Evolutionary conservation across 2,113 vertebrate species (phyloP), one percentile per base, ranked within the genome.

Genomic region (Blennius ocellaris): DNA sequence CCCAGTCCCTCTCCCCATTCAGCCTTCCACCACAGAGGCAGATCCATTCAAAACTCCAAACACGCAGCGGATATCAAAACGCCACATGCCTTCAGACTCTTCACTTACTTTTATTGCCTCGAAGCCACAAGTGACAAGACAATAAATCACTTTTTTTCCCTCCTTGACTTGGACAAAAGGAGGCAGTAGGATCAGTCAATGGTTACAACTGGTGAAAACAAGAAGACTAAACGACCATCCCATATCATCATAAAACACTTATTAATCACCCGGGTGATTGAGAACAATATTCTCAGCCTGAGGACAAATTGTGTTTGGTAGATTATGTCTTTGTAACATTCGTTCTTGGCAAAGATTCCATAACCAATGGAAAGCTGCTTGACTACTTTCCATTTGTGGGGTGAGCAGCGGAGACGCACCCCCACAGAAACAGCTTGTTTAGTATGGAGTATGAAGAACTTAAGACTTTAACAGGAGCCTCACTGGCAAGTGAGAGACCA

Each of bases 81-180:
- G 17, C 41, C 6, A 51, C 63, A 75, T 57, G 47, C 41, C 41
- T 69, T 64, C 57, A 67, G 1, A 40, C 63, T 17, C 67, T 71
- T 37, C 40, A 39, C 36, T 69, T 75, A 58, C 7, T 66, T 80
- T 76, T 50, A 80, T 57, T 67, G 63, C 44, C 45, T 37, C 39
- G 15, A 66, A 64, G 61, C 62, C 59, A 73, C 39, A 78, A 80
- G 86, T 84, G 56, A 82, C 76, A 76, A 57, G 7, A 30, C 8
- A 1, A 21, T 71, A 79, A 74, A 69, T 65, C 68, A 47, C 5
- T 1, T 12, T 44, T 38, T 21, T 45, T 37, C 16, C 17, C 5
- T 0, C 21, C 51, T 79, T 60, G 3, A 43, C 7, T 67, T 37
- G 38, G 55, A 66, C 44, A 59, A 12, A 66, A 54, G 39, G 69